Conservation (phyloP, 2,797 vertebrate species). For the Pangasius krempfi region DNA sequence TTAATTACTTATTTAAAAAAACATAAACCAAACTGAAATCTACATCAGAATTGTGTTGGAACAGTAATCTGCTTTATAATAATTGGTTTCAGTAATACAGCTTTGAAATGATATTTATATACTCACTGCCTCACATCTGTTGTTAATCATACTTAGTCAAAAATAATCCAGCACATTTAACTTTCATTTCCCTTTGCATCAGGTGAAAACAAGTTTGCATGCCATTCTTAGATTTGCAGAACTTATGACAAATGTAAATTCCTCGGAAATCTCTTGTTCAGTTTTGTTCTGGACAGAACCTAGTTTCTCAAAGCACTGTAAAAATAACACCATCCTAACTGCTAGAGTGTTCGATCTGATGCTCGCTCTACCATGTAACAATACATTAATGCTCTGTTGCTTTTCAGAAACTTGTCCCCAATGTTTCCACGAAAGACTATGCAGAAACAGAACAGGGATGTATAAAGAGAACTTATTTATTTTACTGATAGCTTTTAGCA, state of each 20-base stretch:
- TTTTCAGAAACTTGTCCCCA: neutral
- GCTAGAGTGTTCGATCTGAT: neutral
- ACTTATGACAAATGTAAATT: neutral
- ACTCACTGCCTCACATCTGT: neutral
- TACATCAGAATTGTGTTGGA: neutral
- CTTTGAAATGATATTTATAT: slow-evolving; percentile 2
- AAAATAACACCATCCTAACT: neutral
- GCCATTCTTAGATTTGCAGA: neutral
- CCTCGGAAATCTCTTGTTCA: neutral
- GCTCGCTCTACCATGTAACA: neutral
- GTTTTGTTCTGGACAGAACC: neutral
- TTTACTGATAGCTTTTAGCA: neutral
- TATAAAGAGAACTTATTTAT: neutral
- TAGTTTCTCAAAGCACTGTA: neutral
- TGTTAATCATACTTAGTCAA: neutral
- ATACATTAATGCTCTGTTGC: neutral
- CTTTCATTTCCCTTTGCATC: neutral
- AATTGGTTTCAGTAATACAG: neutral
- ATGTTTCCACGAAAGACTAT: neutral
- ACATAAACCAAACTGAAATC: neutral
- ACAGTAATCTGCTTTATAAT: neutral
- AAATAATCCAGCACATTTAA: neutral
- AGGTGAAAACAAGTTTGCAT: neutral
- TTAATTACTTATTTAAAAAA: neutral
- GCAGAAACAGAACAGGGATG: neutral